These are phyloP conservation scores for Cebidichthys violaceus DNA, from an alignment of 2,113 vertebrate species.

Conservation along the genomic window DNA sequence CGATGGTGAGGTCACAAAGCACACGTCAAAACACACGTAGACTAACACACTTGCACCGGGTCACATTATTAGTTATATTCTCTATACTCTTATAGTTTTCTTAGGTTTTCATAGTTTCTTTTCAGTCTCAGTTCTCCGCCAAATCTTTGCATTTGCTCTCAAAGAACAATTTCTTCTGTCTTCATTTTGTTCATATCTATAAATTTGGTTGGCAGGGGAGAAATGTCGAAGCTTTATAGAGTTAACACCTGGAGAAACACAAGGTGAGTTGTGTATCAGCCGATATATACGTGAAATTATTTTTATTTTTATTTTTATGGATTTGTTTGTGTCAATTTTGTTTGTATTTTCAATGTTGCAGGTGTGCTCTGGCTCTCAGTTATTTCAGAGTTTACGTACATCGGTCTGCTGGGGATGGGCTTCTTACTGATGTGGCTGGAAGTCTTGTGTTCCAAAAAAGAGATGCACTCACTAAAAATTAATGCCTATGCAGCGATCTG, in stretches of 20 bases:
- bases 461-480: slow-evolving; percentile 86
- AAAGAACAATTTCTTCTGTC: not conserved
- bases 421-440: slow-evolving; percentile 88
- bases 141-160: not conserved
- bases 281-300: not conserved
- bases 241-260: slow-evolving; percentile 85
- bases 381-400: slow-evolving; percentile 87
- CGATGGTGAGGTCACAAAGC: slow-evolving; percentile 76
- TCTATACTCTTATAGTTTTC: not conserved
- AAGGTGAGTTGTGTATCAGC: slow-evolving; percentile 71
- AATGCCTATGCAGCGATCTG: slow-evolving; percentile 87
- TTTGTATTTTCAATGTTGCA: slow-evolving; percentile 56
- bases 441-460: slow-evolving; percentile 82
- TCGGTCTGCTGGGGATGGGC: slow-evolving; percentile 85
- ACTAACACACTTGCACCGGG: not conserved
- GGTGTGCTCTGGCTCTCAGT: slow-evolving; percentile 89
- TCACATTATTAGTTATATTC: not conserved
- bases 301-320: not conserved
- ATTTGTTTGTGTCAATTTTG: not conserved
- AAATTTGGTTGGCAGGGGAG: slow-evolving; percentile 79
- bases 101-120: not conserved
- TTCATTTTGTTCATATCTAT: not conserved
- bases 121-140: not conserved
- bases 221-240: slow-evolving; percentile 88
- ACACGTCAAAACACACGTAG: not conserved